Base-by-base conservation (phyloP, 2,113 vertebrate genomes). In the Silurus glanis region DNA sequence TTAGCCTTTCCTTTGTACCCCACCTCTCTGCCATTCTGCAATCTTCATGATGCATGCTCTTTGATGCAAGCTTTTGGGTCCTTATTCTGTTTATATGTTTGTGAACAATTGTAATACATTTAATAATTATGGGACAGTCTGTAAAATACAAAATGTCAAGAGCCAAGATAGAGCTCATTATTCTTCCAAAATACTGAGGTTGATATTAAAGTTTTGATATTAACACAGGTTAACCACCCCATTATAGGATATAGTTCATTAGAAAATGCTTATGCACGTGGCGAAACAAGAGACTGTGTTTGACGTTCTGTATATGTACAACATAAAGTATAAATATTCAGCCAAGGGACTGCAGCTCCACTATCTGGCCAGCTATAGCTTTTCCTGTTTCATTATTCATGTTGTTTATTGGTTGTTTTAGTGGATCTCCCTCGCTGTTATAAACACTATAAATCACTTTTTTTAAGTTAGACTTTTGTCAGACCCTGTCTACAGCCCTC, bases 371-470 rank as follows among this genome's bases (percentile, higher is more conserved):
- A 76, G 82, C 87, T 82, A 72, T 28, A 71, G 84, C 86, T 87
- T 88, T 88, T 88, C 79, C 69, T 86, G 51, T 86, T 90, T 86
- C 82, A 90, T 89, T 89, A 89, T 90, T 90, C 83, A 90, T 89
- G 81, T 85, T 89, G 88, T 90, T 88, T 89, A 85, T 83, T 74
- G 86, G 87, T 85, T 83, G 84, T 83, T 84, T 87, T 74, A 83
- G 76, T 78, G 82, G 78, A 74, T 86, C 83, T 88, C 62, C n/a
- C 66, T 80, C 23, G 5, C 72, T 83, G 47, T 85, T 83, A 17
- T 82, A 83, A 81, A 61, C 9, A 56, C 83, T 71, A 25, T 56
- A 62, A 59, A 85, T 85, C 28, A 28, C 59, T 71, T 79, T 59
- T 9, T 55, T 37, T 23, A 37, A 64, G 47, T 37, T 21, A 9